Conservation (phyloP, 2,113 vertebrate species). For the Paracanthobrama guichenoti region DNA sequence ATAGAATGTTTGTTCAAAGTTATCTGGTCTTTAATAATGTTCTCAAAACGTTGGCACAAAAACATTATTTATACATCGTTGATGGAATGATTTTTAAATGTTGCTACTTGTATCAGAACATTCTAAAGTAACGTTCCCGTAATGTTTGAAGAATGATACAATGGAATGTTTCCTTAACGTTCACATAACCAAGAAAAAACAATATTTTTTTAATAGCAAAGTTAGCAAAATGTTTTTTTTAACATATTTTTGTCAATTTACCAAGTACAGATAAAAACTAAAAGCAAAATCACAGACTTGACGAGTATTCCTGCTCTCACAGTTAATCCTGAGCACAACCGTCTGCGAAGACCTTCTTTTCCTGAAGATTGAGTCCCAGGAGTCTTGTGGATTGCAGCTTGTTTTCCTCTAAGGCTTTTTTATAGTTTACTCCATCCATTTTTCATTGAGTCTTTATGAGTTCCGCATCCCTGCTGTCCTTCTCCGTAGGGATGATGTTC, state of each 20-base stretch:
- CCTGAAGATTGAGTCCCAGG: background rate
- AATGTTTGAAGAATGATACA: too few species aligned
- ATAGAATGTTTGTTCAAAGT: too few species aligned
- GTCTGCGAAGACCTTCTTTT: background rate
- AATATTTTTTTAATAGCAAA: too few species aligned
- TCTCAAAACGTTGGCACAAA: too few species aligned
- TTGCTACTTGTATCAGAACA: too few species aligned
- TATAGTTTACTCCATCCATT: background rate
- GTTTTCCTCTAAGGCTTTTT: background rate
- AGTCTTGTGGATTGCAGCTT: background rate
- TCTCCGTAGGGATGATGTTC: background rate
- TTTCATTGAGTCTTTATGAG: conserved; percentile 23
- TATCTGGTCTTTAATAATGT: too few species aligned
- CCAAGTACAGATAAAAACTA: background rate
- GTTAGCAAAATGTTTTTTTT: too few species aligned
- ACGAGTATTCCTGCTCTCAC: background rate
- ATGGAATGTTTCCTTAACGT: too few species aligned
- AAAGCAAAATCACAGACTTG: background rate
- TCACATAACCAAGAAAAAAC: too few species aligned
- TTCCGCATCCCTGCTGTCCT: background rate
- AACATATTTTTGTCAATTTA: background rate
- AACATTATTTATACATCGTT: too few species aligned
- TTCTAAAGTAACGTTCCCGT: too few species aligned
- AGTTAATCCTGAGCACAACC: background rate
- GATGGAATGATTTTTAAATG: too few species aligned